phyloP scores from a whole-genome alignment of 1,140 invertebrate genomes.

The Drosophila pectinifera region DNA sequence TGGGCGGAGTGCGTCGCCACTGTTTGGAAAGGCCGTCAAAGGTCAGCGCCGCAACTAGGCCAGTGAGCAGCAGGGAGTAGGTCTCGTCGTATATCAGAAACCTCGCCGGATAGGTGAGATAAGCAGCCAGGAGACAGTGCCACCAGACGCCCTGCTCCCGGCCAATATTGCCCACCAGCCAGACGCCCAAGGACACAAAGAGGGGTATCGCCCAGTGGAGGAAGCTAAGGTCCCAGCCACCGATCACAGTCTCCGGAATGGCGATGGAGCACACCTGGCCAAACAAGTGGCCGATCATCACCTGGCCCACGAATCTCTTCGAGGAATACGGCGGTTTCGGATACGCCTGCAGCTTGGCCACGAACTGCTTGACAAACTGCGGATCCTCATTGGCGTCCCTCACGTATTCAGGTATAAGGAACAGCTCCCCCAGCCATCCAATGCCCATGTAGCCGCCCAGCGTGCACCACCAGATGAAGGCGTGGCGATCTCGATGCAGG shows the following conservation, averaged over 20 bases:
- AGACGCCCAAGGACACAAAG: slow-evolving; percentile 91
- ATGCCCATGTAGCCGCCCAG: slow-evolving; percentile 94
- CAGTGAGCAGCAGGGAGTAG: slow-evolving; percentile 89
- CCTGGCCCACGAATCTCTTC: slow-evolving; percentile 90
- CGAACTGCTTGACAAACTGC: slow-evolving; percentile 89
- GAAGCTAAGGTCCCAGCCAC: slow-evolving; percentile 89
- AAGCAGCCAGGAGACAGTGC: slow-evolving; percentile 89
- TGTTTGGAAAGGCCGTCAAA: slow-evolving; percentile 92
- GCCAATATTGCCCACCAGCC: slow-evolving; percentile 96
- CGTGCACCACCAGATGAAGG: slow-evolving; percentile 94
- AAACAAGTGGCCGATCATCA: slow-evolving; percentile 93
- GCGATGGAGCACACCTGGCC: slow-evolving; percentile 90
- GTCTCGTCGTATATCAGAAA: slow-evolving; percentile 89
- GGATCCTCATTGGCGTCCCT: slow-evolving; percentile 93
- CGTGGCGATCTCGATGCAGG: slow-evolving; percentile 94
- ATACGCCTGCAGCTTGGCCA: slow-evolving; percentile 87
- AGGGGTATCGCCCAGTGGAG: slow-evolving; percentile 90
- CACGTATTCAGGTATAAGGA: slow-evolving; percentile 94
- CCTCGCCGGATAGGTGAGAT: slow-evolving; percentile 88
- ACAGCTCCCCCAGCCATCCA: slow-evolving; percentile 95
- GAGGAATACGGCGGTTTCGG: slow-evolving; percentile 92
- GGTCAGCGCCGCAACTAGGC: slow-evolving; percentile 87
- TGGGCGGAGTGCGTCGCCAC: slow-evolving; percentile 89
- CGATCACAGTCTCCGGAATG: slow-evolving; percentile 91
- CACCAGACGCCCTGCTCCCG: slow-evolving; percentile 90